A percentile compares a stretch with the other conserved stretches of the same genome.
These are phyloP conservation scores for Nannoperca obscura DNA, from an alignment of 2,797 vertebrate genomes.

Conservation along the genomic window DNA sequence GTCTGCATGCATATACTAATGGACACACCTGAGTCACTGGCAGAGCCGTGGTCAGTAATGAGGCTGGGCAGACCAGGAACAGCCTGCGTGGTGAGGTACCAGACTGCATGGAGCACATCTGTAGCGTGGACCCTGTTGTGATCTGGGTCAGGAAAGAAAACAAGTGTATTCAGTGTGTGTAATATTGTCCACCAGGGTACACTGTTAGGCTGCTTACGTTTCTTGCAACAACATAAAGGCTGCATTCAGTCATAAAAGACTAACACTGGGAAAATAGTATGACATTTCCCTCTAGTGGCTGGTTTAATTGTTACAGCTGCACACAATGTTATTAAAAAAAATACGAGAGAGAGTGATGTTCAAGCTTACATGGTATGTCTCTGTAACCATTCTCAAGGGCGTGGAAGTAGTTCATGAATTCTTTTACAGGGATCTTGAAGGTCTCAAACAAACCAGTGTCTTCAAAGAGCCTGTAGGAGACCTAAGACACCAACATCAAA, in stretches of 20 bases:
- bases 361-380: slow-evolving; percentile 94
- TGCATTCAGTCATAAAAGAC: slow-evolving; percentile 11
- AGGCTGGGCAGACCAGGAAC: slow-evolving; percentile 93
- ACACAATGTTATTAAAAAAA: neutral
- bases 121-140: slow-evolving; percentile 98
- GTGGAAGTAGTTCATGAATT: slow-evolving; percentile 99
- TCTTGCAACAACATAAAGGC: neutral
- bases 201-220: slow-evolving; percentile 50
- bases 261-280: neutral
- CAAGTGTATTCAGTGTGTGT: slow-evolving; percentile 11
- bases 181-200: slow-evolving; percentile 66
- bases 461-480: slow-evolving; percentile 97
- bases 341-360: neutral
- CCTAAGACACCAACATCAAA: slow-evolving; percentile 81
- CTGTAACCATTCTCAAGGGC: slow-evolving; percentile 97
- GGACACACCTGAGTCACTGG: slow-evolving; percentile 92
- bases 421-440: slow-evolving; percentile 96
- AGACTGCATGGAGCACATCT: slow-evolving; percentile 98
- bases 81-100: slow-evolving; percentile 97
- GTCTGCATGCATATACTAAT: neutral
- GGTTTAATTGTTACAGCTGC: slow-evolving; percentile 22
- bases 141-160: slow-evolving; percentile 84
- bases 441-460: slow-evolving; percentile 96
- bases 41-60: slow-evolving; percentile 89
- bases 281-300: slow-evolving; percentile 63